Base-by-base conservation (phyloP, 2,888 invertebrate species). In the Catotricha subobsoleta region DNA sequence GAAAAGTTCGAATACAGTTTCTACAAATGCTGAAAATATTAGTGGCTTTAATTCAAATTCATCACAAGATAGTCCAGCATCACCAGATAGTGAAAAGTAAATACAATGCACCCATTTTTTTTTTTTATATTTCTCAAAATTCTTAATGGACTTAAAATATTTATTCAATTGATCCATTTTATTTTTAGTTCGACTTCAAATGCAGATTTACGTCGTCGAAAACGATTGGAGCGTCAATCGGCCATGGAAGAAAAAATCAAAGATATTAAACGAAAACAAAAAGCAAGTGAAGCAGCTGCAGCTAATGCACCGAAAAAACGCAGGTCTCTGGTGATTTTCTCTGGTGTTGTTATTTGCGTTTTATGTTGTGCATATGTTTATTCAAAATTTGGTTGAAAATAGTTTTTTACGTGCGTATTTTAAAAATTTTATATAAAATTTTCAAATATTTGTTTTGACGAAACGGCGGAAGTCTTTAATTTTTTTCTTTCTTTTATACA, bases 311-410 rank as follows among this genome's bases (percentile, higher is more conserved):
- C 36, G 15, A 36, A 36, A 36, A 36, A 36, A 36, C 36, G 36
- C 36, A 36, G 25, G 36, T 36, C 23, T 36, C 36, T 36, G 23
- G 23, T 36, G 36, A 23, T 36, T 36, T 36, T 36, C 25, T 36
- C 36, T 36, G 36, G 36, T 23, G 36, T 36, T 36, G 36, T 36
- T 21, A 9, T 36, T 36, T 36, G 36, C 36, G 36, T 36, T 36
- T 20, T 36, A 15, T 36, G 36, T 25, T 36, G 36, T 23, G 36
- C 36, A 21, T 36, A 36, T 13, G 25, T 36, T 25, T 36, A 36
- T 16, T 23, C 36, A 20, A 36, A 36, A 15, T 13, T 36, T n/a
- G 25, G 36, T 36, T 25, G 21, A 36, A n/a, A n/a, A n/a, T n/a
- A n/a, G n/a, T n/a, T n/a, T n/a, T n/a, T n/a, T n/a, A n/a, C n/a